Percentiles rank a stretch among this genome's conserved stretches.
These are phyloP conservation scores for Hirtodrosophila confusa DNA, from an alignment of 2,888 invertebrate genomes.

Conservation along the genomic window DNA sequence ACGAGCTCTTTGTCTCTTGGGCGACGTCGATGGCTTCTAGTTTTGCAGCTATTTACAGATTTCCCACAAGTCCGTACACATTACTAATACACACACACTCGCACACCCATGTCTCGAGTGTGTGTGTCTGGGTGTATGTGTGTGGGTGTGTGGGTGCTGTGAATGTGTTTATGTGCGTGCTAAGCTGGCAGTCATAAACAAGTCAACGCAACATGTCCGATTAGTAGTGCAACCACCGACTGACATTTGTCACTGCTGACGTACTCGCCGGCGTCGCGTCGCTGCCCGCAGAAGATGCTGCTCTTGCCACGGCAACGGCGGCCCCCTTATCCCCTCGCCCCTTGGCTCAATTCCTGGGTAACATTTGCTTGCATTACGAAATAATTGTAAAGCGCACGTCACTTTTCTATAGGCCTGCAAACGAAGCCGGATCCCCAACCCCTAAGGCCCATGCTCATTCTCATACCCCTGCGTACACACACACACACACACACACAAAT, in stretches of 20 bases:
- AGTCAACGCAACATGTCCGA: slow-evolving; percentile 77
- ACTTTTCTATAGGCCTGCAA: slow-evolving; percentile 76
- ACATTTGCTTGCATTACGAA: slow-evolving; percentile 78
- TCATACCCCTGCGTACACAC: slow-evolving; percentile 11
- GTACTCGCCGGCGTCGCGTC: slow-evolving; percentile 27
- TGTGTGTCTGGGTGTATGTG: slow-evolving; percentile 4
- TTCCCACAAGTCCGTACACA: slow-evolving; percentile 74
- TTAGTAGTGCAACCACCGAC: slow-evolving; percentile 77
- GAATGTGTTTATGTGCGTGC: slow-evolving; percentile 47
- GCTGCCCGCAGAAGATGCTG: slow-evolving; percentile 37
- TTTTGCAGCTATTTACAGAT: slow-evolving; percentile 78
- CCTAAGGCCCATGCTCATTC: slow-evolving; percentile 3
- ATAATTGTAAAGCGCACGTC: slow-evolving; percentile 79
- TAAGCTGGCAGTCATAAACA: slow-evolving; percentile 77
- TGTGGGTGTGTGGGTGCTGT: slow-evolving; percentile 11
- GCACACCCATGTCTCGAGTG: slow-evolving; percentile 23
- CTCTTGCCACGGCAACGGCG: background rate
- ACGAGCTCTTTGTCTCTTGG: slow-evolving; percentile 61
- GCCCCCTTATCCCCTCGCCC: background rate
- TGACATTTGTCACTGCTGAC: slow-evolving; percentile 74
- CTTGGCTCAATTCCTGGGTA: slow-evolving; percentile 58
- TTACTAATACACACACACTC: slow-evolving; percentile 33
- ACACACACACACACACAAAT: slow-evolving; percentile 11
- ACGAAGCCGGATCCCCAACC: slow-evolving; percentile 44
- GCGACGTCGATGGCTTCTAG: slow-evolving; percentile 63